Evolutionary conservation across 1,140 invertebrate species (phyloP).

Genomic region (Drosophila sulfurigaster): DNA sequence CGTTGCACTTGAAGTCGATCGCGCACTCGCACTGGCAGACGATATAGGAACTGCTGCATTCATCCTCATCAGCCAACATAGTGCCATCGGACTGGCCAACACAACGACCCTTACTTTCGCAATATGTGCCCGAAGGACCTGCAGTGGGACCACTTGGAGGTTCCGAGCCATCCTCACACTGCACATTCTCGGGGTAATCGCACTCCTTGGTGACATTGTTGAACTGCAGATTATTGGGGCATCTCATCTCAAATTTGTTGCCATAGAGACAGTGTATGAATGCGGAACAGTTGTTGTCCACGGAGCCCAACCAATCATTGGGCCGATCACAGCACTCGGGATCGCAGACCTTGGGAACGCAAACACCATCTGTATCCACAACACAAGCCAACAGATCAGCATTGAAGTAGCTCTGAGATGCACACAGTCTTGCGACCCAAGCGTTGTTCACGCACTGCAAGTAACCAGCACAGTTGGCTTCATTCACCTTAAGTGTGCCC

Average conservation of each 20-base stretch:
- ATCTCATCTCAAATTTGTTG: slow-evolving; percentile 21
- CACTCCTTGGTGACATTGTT: slow-evolving; percentile 27
- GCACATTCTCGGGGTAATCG: slow-evolving; percentile 55
- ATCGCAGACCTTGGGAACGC: slow-evolving; percentile 56
- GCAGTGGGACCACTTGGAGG: slow-evolving; percentile 65
- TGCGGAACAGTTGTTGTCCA: slow-evolving; percentile 58
- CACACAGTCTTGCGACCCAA: slow-evolving; percentile 37
- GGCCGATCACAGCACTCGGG: slow-evolving; percentile 50
- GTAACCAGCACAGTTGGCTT: slow-evolving; percentile 54
- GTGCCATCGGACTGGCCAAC: slow-evolving; percentile 45
- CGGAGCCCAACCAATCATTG: slow-evolving; percentile 36
- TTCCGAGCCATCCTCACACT: slow-evolving; percentile 54
- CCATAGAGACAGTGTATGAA: slow-evolving; percentile 58
- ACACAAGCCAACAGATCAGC: slow-evolving; percentile 10
- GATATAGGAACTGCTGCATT: slow-evolving; percentile 39
- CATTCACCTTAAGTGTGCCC: not conserved
- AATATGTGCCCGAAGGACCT: slow-evolving; percentile 68
- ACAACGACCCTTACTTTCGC: slow-evolving; percentile 53
- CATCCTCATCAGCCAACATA: slow-evolving; percentile 1
- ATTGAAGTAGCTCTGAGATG: slow-evolving; percentile 43
- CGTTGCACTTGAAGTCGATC: slow-evolving; percentile 34
- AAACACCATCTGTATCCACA: slow-evolving; percentile 42
- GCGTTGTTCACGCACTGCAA: slow-evolving; percentile 45
- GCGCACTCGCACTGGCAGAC: slow-evolving; percentile 73
- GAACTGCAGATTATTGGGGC: slow-evolving; percentile 59